These are phyloP conservation scores for Calidris pugnax DNA, from an alignment of 2,113 vertebrate species.

Conservation along the genomic window DNA sequence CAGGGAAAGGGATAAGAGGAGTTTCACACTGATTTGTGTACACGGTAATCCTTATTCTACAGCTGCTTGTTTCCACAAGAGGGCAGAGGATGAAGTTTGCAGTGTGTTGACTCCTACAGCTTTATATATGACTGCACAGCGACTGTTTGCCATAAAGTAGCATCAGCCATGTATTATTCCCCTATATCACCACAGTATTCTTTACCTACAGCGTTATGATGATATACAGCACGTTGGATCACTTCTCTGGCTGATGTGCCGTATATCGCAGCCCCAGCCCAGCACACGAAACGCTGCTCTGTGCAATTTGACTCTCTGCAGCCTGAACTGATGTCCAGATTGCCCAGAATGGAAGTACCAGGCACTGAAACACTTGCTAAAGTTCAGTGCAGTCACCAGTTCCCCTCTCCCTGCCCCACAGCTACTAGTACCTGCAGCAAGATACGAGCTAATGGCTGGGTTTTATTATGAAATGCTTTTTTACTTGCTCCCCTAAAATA, in stretches of 20 bases:
- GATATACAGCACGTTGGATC: neutral
- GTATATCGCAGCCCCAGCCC: neutral
- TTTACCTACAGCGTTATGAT: neutral
- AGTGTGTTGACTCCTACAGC: neutral
- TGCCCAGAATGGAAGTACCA: neutral
- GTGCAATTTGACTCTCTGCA: neutral
- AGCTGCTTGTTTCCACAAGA: conserved; percentile 7
- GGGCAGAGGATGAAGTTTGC: neutral
- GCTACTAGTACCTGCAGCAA: neutral
- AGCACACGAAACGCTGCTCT: neutral
- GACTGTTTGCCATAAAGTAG: neutral
- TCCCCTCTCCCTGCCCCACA: neutral
- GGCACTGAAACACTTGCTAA: neutral
- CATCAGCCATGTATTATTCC: neutral
- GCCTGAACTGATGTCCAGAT: neutral
- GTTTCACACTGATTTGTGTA: neutral
- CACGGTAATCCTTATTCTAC: neutral
- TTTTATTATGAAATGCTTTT: conserved; percentile 25
- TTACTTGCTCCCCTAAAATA: conserved; percentile 5
- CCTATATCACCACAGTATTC: neutral
- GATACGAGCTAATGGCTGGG: neutral
- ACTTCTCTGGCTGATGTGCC: neutral
- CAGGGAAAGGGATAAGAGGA: neutral
- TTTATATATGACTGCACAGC: neutral
- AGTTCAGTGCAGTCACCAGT: neutral